Evolutionary conservation across 2,113 vertebrate species (phyloP).

Genomic region (Rhineura floridana): DNA sequence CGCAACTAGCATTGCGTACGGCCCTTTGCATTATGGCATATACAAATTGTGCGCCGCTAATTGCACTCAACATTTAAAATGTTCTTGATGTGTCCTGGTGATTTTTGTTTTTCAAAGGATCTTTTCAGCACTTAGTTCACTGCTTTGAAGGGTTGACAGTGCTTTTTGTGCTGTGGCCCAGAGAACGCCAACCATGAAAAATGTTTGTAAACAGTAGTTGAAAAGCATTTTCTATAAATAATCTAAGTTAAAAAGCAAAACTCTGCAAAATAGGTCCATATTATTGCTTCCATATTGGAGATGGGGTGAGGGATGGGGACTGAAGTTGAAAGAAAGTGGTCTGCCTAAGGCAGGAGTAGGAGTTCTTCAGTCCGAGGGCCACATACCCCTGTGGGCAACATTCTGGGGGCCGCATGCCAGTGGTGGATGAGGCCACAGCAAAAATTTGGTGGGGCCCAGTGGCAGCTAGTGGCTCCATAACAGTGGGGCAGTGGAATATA

Average conservation of each 20-base stretch:
- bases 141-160: background rate
- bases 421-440: too few species aligned
- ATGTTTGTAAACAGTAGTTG: background rate
- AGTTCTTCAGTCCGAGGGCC: background rate
- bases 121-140: background rate
- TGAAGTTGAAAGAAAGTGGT: background rate
- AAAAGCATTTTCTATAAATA: background rate
- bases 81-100: slow-evolving; percentile 27
- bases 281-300: background rate
- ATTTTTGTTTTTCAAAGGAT: background rate
- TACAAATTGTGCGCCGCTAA: slow-evolving; percentile 56
- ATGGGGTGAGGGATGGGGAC: background rate
- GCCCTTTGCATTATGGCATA: background rate
- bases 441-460: too few species aligned
- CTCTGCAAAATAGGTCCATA: background rate
- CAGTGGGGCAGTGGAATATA: too few species aligned
- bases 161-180: background rate
- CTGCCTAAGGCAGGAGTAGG: background rate
- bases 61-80: slow-evolving; percentile 59
- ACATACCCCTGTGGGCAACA: too few species aligned
- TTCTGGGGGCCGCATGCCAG: background rate
- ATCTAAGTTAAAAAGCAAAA: background rate
- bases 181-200: too few species aligned
- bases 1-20: slow-evolving; percentile 39
- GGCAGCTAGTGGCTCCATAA: too few species aligned